Evolutionary conservation across 2,888 invertebrate genomes (phyloP), one percentile per base, ranked within the genome.

Genomic region (Drosophila aldrichi): DNA sequence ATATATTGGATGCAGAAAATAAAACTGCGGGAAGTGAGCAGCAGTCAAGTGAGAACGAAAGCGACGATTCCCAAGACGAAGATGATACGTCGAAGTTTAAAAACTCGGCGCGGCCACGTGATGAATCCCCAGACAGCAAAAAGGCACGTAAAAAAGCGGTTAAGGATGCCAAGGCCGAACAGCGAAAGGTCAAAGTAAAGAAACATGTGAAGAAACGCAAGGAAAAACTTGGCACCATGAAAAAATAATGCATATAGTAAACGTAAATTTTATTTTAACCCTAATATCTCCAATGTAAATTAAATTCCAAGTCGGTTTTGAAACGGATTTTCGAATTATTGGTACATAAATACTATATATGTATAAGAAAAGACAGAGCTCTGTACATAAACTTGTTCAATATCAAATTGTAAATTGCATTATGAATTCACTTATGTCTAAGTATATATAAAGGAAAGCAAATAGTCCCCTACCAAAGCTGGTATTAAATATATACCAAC

Each of bases 161-260:
- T 0, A 98, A 98, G 93, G 97, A 97, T 58, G 96, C 96, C 58
- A 95, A 97, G 90, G 96, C 98, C 0, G 98, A 98, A 80, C 97
- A 96, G 89, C 94, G 98, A 55, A 97, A 97, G 94, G 94, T 94
- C 0, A 99, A 99, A 94, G 94, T 97, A 0, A 98, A 98, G 86
- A 99, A 99, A 92, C 97, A 98, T 92, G 93, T 98, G 0, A 99
- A 99, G 91, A 99, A 98, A 90, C 94, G 97, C 77, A 96, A 97
- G 90, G 97, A 97, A 90, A 96, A 95, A 91, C 71, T 94, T 18
- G 90, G 92, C 7, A 82, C 60, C 14, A 60, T 76, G 3, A 94
- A 93, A 64, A 94, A 94, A 48, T 91, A 91, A n/a, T 16, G 1
- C 3, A 57, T 14, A 14, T 14, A 3, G 1, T 8, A 25, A 25